Evolutionary conservation across 2,888 invertebrate genomes (phyloP).

Genomic region (Julus scandinavius): DNA sequence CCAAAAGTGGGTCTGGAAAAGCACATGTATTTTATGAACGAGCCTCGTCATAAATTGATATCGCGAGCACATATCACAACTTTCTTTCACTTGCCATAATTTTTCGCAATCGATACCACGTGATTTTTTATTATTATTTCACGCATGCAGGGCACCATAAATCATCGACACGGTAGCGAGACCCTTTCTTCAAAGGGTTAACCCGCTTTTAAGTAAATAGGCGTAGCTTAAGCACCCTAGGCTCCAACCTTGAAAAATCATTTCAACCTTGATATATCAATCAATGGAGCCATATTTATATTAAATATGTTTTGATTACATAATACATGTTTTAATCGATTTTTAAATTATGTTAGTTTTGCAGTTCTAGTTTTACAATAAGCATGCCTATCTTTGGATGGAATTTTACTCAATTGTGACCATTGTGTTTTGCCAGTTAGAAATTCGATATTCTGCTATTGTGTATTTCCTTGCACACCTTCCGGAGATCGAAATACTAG

Average conservation of each 20-base stretch:
- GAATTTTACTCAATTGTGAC: no score
- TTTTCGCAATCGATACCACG: not conserved
- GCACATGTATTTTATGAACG: not conserved
- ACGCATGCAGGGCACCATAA: not conserved
- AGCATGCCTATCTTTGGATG: no score
- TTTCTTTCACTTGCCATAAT: not conserved
- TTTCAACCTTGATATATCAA: constrained; percentile 2
- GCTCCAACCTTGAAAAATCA: not conserved
- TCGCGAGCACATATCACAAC: not conserved
- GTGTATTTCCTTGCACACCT: no score
- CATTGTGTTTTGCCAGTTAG: no score
- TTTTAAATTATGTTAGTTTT: no score
- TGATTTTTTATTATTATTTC: not conserved
- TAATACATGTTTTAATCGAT: no score
- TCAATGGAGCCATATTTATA: not conserved
- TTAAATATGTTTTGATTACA: no score
- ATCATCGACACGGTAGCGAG: not conserved
- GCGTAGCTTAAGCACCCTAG: not conserved
- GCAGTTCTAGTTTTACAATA: no score
- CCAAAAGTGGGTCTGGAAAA: not conserved
- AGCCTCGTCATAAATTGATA: not conserved
- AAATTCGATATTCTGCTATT: no score
- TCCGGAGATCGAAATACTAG: no score
- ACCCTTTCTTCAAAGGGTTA: not conserved
- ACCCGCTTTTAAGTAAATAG: not conserved